phyloP scores from a whole-genome alignment of 2,888 invertebrate species.

The Aplocera efformata region DNA sequence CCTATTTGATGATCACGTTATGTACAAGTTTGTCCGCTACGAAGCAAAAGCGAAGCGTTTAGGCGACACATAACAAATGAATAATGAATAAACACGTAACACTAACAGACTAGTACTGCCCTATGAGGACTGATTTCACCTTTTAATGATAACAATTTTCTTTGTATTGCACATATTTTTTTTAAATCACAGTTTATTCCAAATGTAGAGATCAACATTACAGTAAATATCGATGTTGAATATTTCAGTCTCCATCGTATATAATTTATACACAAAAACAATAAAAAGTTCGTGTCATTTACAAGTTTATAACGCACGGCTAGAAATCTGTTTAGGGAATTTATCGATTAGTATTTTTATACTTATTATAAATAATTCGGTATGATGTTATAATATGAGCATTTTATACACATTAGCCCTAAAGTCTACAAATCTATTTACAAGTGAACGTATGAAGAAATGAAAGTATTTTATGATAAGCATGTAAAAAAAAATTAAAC shows the following conservation, averaged over 20 bases:
- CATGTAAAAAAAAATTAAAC: too few species aligned
- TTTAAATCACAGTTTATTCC: slow-evolving; percentile 63
- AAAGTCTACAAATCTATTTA: slow-evolving; percentile 44
- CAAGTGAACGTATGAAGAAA: slow-evolving; percentile 30
- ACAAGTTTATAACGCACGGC: slow-evolving; percentile 2
- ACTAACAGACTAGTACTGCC: slow-evolving; percentile 50
- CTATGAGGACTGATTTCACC: slow-evolving; percentile 36
- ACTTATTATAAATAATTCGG: slow-evolving; percentile 31
- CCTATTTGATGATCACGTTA: too few species aligned
- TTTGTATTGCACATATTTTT: slow-evolving; percentile 66
- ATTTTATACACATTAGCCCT: slow-evolving; percentile 45
- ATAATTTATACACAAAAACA: neutral
- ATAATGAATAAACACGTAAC: slow-evolving; percentile 34
- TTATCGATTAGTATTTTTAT: slow-evolving; percentile 9
- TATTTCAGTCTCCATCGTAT: slow-evolving; percentile 7
- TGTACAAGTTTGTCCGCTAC: too few species aligned
- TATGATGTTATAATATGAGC: slow-evolving; percentile 31
- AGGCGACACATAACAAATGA: slow-evolving; percentile 52
- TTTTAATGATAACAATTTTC: slow-evolving; percentile 21
- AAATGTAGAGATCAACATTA: slow-evolving; percentile 57
- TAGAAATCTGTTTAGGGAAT: neutral
- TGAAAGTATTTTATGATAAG: too few species aligned
- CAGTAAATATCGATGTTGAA: slow-evolving; percentile 19
- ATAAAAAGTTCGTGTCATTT: slow-evolving; percentile 1
- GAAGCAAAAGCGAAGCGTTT: neutral